Evolutionary conservation across 1,140 invertebrate genomes (phyloP).

Genomic region (Papilio machaon): DNA sequence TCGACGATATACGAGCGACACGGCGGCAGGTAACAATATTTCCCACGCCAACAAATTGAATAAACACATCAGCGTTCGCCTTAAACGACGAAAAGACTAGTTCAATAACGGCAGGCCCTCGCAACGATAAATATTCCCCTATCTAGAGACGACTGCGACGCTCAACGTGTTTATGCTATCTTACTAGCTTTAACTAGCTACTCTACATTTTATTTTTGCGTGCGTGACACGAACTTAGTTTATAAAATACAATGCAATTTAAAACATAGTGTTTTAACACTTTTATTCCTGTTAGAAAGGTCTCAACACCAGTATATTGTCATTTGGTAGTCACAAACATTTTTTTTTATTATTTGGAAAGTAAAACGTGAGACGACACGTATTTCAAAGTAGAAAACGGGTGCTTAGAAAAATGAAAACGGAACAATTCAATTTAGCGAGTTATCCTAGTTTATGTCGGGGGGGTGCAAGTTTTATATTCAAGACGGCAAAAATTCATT

Average conservation of each 20-base stretch:
- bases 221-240: slow-evolving; percentile 22
- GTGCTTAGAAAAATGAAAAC: slow-evolving; percentile 30
- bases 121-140: slow-evolving; percentile 69
- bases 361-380: neutral
- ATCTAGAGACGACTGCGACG: slow-evolving; percentile 53
- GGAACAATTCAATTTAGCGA: slow-evolving; percentile 35
- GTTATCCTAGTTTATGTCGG: slow-evolving; percentile 31
- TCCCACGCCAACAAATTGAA: slow-evolving; percentile 76
- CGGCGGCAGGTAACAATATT: slow-evolving; percentile 74
- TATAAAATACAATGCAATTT: neutral
- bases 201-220: slow-evolving; percentile 38
- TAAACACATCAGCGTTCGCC: slow-evolving; percentile 75
- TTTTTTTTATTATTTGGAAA: neutral
- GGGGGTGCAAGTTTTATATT: slow-evolving; percentile 35
- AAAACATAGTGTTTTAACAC: neutral
- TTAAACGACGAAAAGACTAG: slow-evolving; percentile 77
- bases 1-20: slow-evolving; percentile 62
- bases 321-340: neutral
- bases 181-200: slow-evolving; percentile 46
- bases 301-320: neutral
- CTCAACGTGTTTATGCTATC: slow-evolving; percentile 53
- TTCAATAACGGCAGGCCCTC: slow-evolving; percentile 67
- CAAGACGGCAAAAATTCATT: slow-evolving; percentile 39
- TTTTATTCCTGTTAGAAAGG: neutral
- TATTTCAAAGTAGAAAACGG: slow-evolving; percentile 5